Evolutionary conservation across 2,797 vertebrate species (phyloP), one percentile per base, ranked within the genome.

Genomic region (Helarctos malayanus): DNA sequence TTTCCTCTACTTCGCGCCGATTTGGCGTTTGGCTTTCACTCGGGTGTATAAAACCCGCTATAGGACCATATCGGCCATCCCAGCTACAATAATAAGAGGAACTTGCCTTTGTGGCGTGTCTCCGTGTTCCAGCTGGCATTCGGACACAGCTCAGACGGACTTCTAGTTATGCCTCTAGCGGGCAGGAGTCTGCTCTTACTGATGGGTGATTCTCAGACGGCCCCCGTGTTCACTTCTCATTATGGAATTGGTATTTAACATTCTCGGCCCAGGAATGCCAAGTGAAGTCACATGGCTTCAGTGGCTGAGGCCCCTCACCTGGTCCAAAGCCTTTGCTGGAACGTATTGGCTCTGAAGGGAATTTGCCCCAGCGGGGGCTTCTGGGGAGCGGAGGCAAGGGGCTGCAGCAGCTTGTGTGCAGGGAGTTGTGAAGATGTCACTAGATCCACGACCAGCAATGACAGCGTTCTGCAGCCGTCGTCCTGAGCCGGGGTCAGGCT

Each of bases 221-320:
- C 80, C n/a, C 32, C 38, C 0, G 13, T 91, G 92, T 91, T 94
- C 83, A 73, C 84, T 57, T 87, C 96, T 97, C 89, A 79, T 95
- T 90, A 81, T 2, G 19, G 88, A 96, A 88, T 32, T 89, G 61
- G 87, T 80, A 71, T 96, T 97, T 91, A 95, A 95, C 84, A 91
- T 92, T 97, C 94, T 94, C 93, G 7, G 84, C 89, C 88, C 87
- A 95, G 59, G 93, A 82, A 93, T 45, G 84, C 89, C 93, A 75
- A 88, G 52, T 18, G n/a, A 91, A 96, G 79, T 56, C 52, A 16
- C 49, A 7, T 92, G 35, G 91, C 94, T 96, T 95, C 85, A 19
- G 68, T 25, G 68, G 56, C 92, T 15, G 63, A 85, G 91, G 94
- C 27, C 54, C 32, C 29, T 84, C 45, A 2, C 63, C 49, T 15